Conservation (phyloP, 2,888 invertebrate species). For the Heliconius aoede region DNA sequence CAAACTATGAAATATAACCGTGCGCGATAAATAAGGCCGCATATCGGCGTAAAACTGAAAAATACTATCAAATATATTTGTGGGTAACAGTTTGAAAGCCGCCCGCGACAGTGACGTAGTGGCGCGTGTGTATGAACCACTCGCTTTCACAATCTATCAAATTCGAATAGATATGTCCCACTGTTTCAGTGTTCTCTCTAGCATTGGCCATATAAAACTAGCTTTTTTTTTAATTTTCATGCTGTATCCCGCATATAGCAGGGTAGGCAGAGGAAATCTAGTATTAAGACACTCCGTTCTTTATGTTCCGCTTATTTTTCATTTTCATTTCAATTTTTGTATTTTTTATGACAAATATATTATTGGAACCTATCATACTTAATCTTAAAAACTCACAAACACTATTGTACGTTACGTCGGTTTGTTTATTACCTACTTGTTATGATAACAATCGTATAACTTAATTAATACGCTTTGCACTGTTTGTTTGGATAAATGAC, state of each 20-base stretch:
- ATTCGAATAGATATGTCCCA: slow-evolving; percentile 6
- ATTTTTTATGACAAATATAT: no score
- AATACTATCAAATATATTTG: slow-evolving; percentile 39
- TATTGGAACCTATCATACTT: no score
- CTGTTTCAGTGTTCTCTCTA: not conserved
- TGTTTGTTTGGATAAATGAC: not conserved
- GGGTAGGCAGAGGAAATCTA: no score
- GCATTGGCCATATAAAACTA: not conserved
- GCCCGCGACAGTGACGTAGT: slow-evolving; percentile 26
- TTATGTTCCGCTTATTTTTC: no score
- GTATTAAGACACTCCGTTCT: no score
- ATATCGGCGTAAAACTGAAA: slow-evolving; percentile 29
- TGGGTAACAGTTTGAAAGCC: slow-evolving; percentile 23
- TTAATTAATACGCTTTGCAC: not conserved
- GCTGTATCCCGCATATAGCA: not conserved
- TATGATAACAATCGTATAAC: not conserved
- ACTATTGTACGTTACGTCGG: no score
- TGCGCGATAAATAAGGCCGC: slow-evolving; percentile 24
- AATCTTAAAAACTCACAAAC: no score
- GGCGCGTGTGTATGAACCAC: slow-evolving; percentile 16
- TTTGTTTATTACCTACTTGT: no score
- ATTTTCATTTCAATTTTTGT: no score
- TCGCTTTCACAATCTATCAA: slow-evolving; percentile 28
- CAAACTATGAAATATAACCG: not conserved
- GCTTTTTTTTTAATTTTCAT: not conserved